Base-by-base conservation (phyloP, 2,888 invertebrate species). In the Odontocolon sp. region DNA sequence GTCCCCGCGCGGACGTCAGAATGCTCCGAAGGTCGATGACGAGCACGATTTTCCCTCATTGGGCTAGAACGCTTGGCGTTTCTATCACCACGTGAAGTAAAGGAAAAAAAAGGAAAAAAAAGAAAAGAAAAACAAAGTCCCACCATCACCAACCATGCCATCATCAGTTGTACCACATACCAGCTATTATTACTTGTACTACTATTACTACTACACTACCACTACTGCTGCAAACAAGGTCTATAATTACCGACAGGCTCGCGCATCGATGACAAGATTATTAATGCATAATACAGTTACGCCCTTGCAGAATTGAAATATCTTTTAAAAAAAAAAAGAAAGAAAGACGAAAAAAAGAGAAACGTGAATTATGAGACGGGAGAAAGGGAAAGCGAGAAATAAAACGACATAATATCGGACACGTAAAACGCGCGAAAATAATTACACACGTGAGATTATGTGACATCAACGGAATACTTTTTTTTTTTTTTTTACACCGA, bases 41-140 rank as follows among this genome's bases (percentile, higher is more conserved):
- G 97, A 97, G 93, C 95, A 95, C 91, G 98, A 98, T 92, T 98
- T 98, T 92, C 98, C 98, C 85, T 96, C 97, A 90, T 94, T 98
- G 91, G 96, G 96, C 91, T 96, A 95, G 45, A 70, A 70, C 14
- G 45, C 26, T 54, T 59, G 28, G 31, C 31, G 45, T 26, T 45
- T 59, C 67, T 38, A 45, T 28, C 18, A 18, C 59, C 47, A 56
- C 68, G 31, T 54, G 64, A 74, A 56, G 38, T 42, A 16, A 57
- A 67, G 40, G n/a, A 38, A 59, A 57, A 33, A 57, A 73, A 23
- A 59, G 42, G 2, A 67, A 71, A 28, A 64, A 68, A 21, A 73
- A 73, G 61, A 69, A 52, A 63, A 56, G 76, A 69, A 59, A 63
- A 56, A 78, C 45, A 72, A 72, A 67, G 54, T 77, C 82, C 81